Conservation (phyloP, 2,113 vertebrate species). For the Lophochroa leadbeateri region DNA sequence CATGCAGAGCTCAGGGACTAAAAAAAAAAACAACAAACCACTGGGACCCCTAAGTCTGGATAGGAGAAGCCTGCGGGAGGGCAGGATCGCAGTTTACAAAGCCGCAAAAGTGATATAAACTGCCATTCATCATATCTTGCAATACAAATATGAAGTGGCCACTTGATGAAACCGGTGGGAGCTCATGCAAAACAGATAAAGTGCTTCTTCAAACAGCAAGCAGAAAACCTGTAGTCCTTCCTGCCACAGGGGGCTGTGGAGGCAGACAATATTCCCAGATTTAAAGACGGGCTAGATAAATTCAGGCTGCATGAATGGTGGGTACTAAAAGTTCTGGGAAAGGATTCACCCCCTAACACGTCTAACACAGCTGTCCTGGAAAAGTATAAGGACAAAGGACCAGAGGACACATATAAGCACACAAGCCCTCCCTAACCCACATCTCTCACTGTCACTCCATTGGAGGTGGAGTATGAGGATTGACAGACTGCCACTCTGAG, state of each 20-base stretch:
- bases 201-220: background rate
- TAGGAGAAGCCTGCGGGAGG: background rate
- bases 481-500: rapidly evolving
- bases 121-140: background rate
- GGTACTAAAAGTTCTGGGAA: background rate
- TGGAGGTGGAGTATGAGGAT: background rate
- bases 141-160: background rate
- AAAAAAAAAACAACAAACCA: background rate
- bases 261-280: background rate
- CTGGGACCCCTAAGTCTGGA: background rate
- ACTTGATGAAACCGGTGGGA: background rate
- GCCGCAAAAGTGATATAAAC: rapidly evolving
- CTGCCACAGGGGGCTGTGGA: background rate
- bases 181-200: background rate
- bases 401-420: rapidly evolving
- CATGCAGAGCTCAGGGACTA: background rate
- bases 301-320: background rate
- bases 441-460: rapidly evolving
- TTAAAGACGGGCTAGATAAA: background rate
- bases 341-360: rapidly evolving
- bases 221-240: background rate
- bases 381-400: background rate
- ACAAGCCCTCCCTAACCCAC: background rate
- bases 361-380: background rate
- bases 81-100: background rate